phyloP scores from a whole-genome alignment of 2,797 vertebrate species.

The Erethizon dorsatum region DNA sequence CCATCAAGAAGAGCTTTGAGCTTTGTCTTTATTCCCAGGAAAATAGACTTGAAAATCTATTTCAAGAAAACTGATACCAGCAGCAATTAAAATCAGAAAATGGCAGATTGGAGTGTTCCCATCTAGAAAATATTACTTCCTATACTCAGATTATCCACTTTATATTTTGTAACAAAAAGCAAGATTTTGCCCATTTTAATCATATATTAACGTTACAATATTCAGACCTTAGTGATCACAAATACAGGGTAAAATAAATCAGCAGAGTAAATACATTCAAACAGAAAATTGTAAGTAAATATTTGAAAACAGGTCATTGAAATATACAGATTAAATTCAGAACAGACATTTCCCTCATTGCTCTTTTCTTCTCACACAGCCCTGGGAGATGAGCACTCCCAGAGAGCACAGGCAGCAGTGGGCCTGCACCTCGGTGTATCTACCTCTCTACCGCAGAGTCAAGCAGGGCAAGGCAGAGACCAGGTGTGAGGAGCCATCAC shows the following conservation, averaged over 20 bases:
- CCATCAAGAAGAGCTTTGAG: constrained; percentile 21
- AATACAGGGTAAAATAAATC: constrained; percentile 19
- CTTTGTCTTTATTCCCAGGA: not conserved
- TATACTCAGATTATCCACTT: not conserved
- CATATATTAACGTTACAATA: constrained; percentile 34
- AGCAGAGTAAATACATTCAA: not conserved
- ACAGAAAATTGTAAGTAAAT: not conserved
- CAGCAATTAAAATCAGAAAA: constrained; percentile 25
- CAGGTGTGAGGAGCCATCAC: not conserved
- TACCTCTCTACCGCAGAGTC: not conserved
- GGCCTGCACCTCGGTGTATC: not conserved
- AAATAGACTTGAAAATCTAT: not conserved
- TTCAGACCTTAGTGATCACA: not conserved
- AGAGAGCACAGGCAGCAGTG: not conserved
- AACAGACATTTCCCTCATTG: not conserved
- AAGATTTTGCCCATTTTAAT: constrained; percentile 54
- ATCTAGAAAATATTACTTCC: constrained; percentile 21
- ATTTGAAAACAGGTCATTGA: constrained; percentile 2
- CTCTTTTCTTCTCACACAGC: not conserved
- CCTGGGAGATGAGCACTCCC: not conserved
- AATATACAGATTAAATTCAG: not conserved
- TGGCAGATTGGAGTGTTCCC: not conserved
- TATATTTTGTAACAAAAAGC: constrained; percentile 45
- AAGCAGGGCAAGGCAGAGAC: not conserved
- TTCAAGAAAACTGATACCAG: constrained; percentile 32